phyloP scores from a whole-genome alignment of 2,888 invertebrate genomes.

The Apamea monoglypha region DNA sequence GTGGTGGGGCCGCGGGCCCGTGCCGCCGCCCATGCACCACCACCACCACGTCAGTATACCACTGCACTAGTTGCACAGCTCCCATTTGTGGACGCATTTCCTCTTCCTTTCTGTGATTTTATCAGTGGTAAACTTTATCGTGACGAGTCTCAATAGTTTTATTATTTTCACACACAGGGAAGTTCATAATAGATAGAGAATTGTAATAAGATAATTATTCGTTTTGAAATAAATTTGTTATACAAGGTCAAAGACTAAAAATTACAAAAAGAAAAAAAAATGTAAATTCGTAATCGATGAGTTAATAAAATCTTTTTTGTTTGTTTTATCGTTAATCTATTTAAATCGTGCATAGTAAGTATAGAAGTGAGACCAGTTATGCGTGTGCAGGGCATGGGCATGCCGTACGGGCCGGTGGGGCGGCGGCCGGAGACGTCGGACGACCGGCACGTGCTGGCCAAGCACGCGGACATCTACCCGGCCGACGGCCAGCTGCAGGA shows the following conservation, averaged over 20 bases:
- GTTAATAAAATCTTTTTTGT: neutral
- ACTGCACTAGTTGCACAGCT: neutral
- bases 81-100: neutral
- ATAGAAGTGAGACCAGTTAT: neutral
- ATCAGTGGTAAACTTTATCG: neutral
- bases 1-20: slow-evolving; percentile 88
- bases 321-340: neutral
- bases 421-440: slow-evolving; percentile 98
- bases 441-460: slow-evolving; percentile 98
- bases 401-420: slow-evolving; percentile 87
- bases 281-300: neutral
- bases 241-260: neutral
- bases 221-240: neutral
- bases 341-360: neutral
- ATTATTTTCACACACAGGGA: neutral
- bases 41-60: slow-evolving; percentile 76
- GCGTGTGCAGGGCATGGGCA: slow-evolving; percentile 70
- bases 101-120: neutral
- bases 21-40: slow-evolving; percentile 80
- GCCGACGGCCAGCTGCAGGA: slow-evolving; percentile 96
- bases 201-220: neutral
- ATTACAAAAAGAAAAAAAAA: neutral
- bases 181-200: neutral
- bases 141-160: neutral
- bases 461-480: slow-evolving; percentile 98